Evolutionary conservation across 2,113 vertebrate species (phyloP), one percentile per base, ranked within the genome.

Genomic region (Miniopterus natalensis): DNA sequence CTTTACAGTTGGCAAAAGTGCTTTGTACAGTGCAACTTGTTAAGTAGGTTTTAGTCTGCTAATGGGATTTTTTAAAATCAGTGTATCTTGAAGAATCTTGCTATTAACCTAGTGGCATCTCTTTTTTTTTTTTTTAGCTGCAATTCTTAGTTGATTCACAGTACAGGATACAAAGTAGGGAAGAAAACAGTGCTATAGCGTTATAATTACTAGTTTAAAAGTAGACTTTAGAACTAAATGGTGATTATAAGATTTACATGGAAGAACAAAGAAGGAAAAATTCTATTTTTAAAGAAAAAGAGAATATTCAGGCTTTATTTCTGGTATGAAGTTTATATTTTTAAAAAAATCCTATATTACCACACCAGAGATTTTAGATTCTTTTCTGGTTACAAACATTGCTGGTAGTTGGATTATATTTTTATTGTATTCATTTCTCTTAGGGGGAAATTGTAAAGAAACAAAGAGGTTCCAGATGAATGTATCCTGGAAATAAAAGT

Each of bases 271-370:
- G 96, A 94, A 95, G 95, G 97, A 97, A 95, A 95, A 97, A 92
- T 94, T 98, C 95, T 97, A 98, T 97, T 97, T 98, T 98, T 97
- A 94, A 97, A 96, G 96, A 97, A 96, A 94, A 96, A 97, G 97
- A 98, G 97, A 97, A 97, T 97, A 97, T 98, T 97, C 96, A 98
- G 97, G 97, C 96, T 98, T 97, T 97, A 97, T 98, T 97, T 97
- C 97, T 97, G 97, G 97, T 97, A 97, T 97, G 95, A 97, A 98
- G 91, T 96, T 97, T 97, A 97, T 97, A 97, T 98, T 98, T 98
- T 97, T 0, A 81, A 97, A 90, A 95, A 95, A 89, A 84, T 97
- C 96, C 86, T 98, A 94, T 97, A 97, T 97, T 97, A 97, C 96
- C 97, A 97, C 97, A 73, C 92, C 97, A 93, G 97, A 97, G 96